Percentiles rank a stretch among this genome's conserved stretches.
These are phyloP conservation scores for Pithys albifrons DNA, from an alignment of 2,113 vertebrate genomes.

Conservation along the genomic window DNA sequence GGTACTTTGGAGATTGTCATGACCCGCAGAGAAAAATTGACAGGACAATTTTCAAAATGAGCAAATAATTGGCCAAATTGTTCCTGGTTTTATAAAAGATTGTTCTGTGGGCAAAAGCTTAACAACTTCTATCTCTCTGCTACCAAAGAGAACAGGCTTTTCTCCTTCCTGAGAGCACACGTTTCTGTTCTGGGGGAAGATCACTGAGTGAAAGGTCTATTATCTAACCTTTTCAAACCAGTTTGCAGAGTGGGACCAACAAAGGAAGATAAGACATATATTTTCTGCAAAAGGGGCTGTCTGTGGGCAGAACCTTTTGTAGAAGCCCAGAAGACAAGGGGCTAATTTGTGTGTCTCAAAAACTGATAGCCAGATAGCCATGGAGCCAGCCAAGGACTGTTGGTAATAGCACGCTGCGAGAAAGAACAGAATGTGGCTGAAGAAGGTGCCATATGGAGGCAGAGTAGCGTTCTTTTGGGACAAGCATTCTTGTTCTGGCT, in stretches of 20 bases:
- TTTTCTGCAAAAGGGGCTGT: not conserved
- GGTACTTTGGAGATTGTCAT: not conserved
- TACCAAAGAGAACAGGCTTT: not conserved
- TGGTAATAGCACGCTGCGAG: not conserved
- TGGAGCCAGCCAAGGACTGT: no score
- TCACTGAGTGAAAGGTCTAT: not conserved
- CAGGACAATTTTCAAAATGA: not conserved
- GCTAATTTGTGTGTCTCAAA: not conserved
- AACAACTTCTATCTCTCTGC: not conserved
- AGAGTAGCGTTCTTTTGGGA: not conserved
- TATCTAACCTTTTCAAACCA: not conserved
- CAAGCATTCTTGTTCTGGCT: not conserved
- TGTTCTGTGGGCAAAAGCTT: not conserved
- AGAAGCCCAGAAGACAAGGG: not conserved
- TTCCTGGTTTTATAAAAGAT: not conserved
- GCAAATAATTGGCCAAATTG: not conserved
- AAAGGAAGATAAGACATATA: not conserved
- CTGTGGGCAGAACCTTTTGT: not conserved
- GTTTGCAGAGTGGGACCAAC: not conserved
- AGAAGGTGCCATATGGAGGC: not conserved
- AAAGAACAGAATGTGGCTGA: not conserved
- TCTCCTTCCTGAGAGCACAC: not conserved
- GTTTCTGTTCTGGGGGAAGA: not conserved
- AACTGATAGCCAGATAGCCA: rapidly evolving
- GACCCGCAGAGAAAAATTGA: not conserved